Conservation (phyloP, 2,113 vertebrate species). For the Melospiza georgiana region DNA sequence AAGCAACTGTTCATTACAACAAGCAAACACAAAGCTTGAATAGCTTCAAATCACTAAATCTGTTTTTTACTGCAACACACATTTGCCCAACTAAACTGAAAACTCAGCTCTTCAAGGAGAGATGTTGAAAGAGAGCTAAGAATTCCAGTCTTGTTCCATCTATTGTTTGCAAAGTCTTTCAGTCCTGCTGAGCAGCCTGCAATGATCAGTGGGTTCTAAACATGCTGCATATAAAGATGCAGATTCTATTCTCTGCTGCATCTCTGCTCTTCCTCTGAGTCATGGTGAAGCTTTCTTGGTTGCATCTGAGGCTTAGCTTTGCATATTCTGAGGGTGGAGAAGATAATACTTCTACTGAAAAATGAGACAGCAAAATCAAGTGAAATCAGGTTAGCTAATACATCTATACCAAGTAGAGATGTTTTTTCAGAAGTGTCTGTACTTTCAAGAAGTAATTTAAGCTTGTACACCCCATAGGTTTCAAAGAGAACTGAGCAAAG, state of each 20-base stretch:
- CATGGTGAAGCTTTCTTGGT: neutral
- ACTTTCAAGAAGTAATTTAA: neutral
- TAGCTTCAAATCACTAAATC: neutral
- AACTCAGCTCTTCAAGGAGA: neutral
- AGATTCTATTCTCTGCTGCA: neutral
- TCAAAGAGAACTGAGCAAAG: neutral
- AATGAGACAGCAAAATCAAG: neutral
- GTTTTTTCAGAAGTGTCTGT: neutral
- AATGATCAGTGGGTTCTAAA: neutral
- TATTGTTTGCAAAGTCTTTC: neutral
- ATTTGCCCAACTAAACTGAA: neutral
- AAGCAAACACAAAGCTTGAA: neutral
- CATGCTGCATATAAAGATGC: neutral
- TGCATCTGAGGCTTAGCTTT: neutral
- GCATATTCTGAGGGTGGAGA: neutral
- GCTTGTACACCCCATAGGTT: neutral
- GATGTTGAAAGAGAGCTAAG: neutral
- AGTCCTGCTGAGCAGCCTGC: neutral
- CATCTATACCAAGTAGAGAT: neutral
- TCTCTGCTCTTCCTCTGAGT: neutral
- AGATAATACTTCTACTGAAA: neutral
- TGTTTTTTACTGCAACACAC: neutral
- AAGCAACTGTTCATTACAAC: neutral
- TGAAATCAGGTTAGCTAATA: neutral
- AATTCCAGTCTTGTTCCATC: neutral